These are phyloP conservation scores for Chaetoderma sp. DNA, from an alignment of 2,888 invertebrate genomes.

Conservation along the genomic window DNA sequence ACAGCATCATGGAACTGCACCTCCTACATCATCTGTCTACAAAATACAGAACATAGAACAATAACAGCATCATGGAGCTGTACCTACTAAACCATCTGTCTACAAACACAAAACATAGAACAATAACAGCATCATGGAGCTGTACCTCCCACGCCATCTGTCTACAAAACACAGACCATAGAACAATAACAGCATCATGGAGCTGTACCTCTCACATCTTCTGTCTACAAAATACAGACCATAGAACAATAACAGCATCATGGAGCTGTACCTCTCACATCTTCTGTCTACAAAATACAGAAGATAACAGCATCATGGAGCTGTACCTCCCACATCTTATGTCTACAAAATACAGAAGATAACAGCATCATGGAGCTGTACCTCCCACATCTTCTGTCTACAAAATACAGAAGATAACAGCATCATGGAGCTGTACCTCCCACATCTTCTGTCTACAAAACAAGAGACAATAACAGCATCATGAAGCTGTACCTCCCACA, in stretches of 20 bases:
- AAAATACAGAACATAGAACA: conserved; percentile 56
- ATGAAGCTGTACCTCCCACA: conserved; percentile 71
- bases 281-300: too few relatives aligned
- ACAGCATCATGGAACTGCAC: conserved; percentile 71
- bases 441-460: conserved; percentile 59
- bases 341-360: background rate
- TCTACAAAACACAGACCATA: too few relatives aligned
- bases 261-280: too few relatives aligned
- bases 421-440: background rate
- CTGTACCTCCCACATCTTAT: background rate
- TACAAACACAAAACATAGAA: conserved; percentile 65
- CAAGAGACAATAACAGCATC: conserved; percentile 70
- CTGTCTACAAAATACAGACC: too few relatives aligned
- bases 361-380: conserved; percentile 71
- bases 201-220: too few relatives aligned
- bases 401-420: conserved; percentile 13
- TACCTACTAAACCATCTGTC: conserved; percentile 69
- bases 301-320: too few relatives aligned
- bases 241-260: too few relatives aligned
- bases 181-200: background rate
- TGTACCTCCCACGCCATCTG: conserved; percentile 69
- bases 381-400: conserved; percentile 69
- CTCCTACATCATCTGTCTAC: conserved; percentile 69
- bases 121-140: conserved; percentile 71
- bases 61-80: conserved; percentile 71